Percentiles rank a stretch among this genome's conserved stretches.
These are phyloP conservation scores for Vannuccia rotundouncinata DNA, from an alignment of 2,888 invertebrate genomes.

Conservation along the genomic window DNA sequence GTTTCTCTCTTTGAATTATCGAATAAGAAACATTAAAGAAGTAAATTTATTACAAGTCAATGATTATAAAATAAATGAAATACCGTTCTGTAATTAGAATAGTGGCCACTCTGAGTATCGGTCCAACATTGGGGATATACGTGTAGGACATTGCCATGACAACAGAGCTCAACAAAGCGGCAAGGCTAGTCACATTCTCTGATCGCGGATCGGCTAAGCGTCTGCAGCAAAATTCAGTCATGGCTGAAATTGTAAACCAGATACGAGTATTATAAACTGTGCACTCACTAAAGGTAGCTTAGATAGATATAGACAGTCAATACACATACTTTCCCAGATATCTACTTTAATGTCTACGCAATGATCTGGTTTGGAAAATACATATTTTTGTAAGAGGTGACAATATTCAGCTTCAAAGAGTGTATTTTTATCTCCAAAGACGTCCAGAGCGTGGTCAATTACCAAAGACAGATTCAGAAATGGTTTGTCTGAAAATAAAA, in stretches of 20 bases:
- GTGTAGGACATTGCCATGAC: neutral
- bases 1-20: neutral
- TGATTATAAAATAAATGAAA: neutral
- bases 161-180: neutral
- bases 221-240: neutral
- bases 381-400: neutral
- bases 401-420: neutral
- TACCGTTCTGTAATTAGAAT: neutral
- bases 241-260: neutral
- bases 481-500: constrained; percentile 5
- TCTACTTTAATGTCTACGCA: constrained; percentile 1
- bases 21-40: neutral
- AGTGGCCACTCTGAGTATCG: neutral
- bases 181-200: neutral
- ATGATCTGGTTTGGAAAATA: neutral
- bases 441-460: neutral
- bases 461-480: neutral
- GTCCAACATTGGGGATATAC: neutral
- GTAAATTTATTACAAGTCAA: neutral
- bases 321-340: neutral
- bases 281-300: neutral
- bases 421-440: neutral
- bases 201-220: neutral
- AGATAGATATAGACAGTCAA: neutral
- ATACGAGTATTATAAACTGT: neutral